Percentiles rank a stretch among this genome's conserved stretches.
Conservation (phyloP, 2,888 invertebrate species). For the Tipula confusa region DNA sequence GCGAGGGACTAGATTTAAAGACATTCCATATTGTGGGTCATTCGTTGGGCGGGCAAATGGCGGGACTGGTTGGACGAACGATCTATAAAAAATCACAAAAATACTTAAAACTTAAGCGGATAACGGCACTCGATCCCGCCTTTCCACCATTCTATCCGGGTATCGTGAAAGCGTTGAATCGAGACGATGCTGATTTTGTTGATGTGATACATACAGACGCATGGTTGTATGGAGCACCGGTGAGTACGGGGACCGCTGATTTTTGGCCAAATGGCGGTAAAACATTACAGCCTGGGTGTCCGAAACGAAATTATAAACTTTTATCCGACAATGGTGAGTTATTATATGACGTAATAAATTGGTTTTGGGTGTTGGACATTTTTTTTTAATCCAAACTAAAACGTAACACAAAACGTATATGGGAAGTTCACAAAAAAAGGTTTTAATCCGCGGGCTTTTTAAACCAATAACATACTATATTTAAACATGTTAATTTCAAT, state of each 20-base stretch:
- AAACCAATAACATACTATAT: not conserved
- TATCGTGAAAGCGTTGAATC: constrained; percentile 15
- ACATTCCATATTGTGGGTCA: constrained; percentile 47
- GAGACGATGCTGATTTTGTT: constrained; percentile 53
- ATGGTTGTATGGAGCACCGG: constrained; percentile 53
- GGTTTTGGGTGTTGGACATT: not conserved
- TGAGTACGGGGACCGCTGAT: constrained; percentile 52
- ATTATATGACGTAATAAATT: not conserved
- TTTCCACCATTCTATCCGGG: constrained; percentile 36
- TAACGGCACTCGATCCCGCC: constrained; percentile 38
- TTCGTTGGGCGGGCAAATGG: constrained; percentile 47
- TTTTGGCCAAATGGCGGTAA: constrained; percentile 45
- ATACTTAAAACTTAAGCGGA: constrained; percentile 37
- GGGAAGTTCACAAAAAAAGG: not conserved
- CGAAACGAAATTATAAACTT: constrained; percentile 45
- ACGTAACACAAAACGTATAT: not conserved
- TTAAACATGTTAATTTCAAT: constrained; percentile 28
- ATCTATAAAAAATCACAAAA: constrained; percentile 39
- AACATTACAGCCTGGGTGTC: constrained; percentile 38
- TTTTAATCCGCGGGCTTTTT: not conserved
- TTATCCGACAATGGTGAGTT: constrained; percentile 44
- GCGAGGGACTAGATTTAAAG: constrained; percentile 43
- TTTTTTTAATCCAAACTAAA: not conserved
- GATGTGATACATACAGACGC: constrained; percentile 63
- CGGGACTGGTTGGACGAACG: constrained; percentile 45